Conservation (phyloP, 2,113 vertebrate species). For the Passer montanus region DNA sequence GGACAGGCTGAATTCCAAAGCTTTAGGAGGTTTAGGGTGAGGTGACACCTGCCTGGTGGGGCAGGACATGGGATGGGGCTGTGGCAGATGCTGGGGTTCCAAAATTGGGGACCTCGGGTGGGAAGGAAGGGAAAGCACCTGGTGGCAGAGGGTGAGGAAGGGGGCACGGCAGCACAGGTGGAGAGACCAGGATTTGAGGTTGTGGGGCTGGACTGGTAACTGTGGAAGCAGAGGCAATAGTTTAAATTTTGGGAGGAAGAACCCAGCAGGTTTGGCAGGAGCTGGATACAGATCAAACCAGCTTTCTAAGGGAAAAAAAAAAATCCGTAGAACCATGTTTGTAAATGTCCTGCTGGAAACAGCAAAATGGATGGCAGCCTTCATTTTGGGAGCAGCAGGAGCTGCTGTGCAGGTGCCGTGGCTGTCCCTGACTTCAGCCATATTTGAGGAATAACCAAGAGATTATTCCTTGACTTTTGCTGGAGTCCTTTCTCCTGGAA, state of each 20-base stretch:
- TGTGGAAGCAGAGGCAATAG: not conserved
- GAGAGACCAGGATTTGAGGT: too few relatives aligned
- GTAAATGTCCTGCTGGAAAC: accelerated
- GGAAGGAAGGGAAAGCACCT: not conserved
- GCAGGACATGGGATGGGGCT: not conserved
- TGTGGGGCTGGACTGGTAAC: not conserved
- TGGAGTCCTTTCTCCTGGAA: not conserved
- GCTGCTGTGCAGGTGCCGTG: not conserved
- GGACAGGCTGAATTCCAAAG: accelerated
- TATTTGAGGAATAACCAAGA: not conserved
- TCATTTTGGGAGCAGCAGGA: slow-evolving; percentile 35
- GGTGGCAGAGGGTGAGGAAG: not conserved
- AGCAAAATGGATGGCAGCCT: slow-evolving; percentile 38
- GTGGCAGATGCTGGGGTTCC: not conserved
- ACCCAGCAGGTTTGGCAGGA: accelerated
- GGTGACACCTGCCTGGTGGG: not conserved
- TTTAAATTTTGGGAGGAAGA: not conserved
- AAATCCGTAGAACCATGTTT: accelerated
- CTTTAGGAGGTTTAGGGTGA: not conserved
- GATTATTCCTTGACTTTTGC: not conserved
- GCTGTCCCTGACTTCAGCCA: not conserved
- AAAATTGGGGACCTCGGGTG: accelerated
- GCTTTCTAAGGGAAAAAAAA: not conserved
- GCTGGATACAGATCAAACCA: accelerated
- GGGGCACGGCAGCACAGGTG: not conserved